A percentile compares a stretch with the other conserved stretches of the same genome.
phyloP scores from a whole-genome alignment of 2,113 vertebrate species.

The Craseonycteris thonglongyai region DNA sequence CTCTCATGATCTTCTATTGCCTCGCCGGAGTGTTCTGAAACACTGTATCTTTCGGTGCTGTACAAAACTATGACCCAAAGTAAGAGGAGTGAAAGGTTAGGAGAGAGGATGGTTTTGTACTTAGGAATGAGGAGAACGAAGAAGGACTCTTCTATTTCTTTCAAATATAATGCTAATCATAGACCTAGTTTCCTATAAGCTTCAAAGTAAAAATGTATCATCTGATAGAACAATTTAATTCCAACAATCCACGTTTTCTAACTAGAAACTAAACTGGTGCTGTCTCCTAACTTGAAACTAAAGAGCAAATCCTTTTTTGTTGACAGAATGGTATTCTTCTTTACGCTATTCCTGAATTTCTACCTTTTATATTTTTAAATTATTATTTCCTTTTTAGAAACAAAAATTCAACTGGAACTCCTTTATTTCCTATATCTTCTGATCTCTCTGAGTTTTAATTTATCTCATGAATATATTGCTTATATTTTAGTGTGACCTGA shows the following conservation, averaged over 20 bases:
- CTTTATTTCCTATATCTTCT: neutral
- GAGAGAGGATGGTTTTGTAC: neutral
- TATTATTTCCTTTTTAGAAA: neutral
- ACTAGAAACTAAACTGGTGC: neutral
- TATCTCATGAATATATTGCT: neutral
- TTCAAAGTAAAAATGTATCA: slow-evolving; percentile 1
- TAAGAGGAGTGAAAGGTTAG: slow-evolving; percentile 11
- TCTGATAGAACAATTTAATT: neutral
- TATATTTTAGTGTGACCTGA: neutral
- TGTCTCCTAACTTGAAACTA: neutral
- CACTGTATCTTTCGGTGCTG: slow-evolving; percentile 28
- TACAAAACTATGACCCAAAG: neutral
- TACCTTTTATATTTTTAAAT: neutral
- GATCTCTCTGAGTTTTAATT: neutral
- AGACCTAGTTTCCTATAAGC: neutral
- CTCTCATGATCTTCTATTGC: slow-evolving; percentile 51
- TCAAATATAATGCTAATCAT: neutral
- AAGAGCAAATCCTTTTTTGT: neutral
- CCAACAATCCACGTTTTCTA: neutral
- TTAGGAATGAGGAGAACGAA: neutral
- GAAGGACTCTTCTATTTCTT: neutral
- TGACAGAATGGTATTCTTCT: neutral
- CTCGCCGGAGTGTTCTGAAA: slow-evolving; percentile 34
- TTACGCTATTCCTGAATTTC: neutral
- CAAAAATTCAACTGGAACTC: neutral